phyloP scores from a whole-genome alignment of 2,113 vertebrate species.

The Dicerorhinus sumatrensis region DNA sequence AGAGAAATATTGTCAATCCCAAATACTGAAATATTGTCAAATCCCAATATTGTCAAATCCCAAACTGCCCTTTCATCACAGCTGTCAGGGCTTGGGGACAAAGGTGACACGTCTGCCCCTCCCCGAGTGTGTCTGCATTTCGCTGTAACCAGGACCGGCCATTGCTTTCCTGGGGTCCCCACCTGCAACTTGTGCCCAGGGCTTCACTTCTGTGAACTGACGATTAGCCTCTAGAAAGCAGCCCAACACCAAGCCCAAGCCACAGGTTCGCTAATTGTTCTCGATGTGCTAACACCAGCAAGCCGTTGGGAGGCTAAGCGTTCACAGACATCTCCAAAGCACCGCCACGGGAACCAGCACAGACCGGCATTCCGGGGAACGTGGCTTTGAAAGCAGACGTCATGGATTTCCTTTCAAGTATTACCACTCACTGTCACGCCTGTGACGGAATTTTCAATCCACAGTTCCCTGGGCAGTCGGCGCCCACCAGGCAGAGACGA shows the following conservation, averaged over 20 bases:
- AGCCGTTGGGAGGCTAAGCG: background rate
- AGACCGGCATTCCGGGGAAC: background rate
- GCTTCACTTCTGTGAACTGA: background rate
- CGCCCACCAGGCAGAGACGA: background rate
- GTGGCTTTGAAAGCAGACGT: slow-evolving; percentile 14
- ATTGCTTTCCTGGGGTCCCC: background rate
- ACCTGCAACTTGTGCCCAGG: background rate
- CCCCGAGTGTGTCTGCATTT: background rate
- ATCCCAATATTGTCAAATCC: background rate
- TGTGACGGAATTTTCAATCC: slow-evolving; percentile 46
- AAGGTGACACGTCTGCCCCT: background rate
- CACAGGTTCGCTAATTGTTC: background rate
- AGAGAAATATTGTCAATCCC: background rate
- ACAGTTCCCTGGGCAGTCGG: background rate
- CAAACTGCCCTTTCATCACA: background rate
- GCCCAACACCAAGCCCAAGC: background rate
- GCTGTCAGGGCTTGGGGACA: background rate
- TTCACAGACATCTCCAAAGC: background rate
- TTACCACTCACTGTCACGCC: slow-evolving; percentile 51
- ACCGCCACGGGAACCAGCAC: background rate
- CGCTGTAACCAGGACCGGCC: background rate
- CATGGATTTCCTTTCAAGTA: slow-evolving; percentile 44
- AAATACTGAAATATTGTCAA: background rate
- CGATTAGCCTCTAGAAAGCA: background rate
- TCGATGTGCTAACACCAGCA: background rate